Conservation (phyloP, 64 coral and sea anemone species). For the Pachyseris speciosa region DNA sequence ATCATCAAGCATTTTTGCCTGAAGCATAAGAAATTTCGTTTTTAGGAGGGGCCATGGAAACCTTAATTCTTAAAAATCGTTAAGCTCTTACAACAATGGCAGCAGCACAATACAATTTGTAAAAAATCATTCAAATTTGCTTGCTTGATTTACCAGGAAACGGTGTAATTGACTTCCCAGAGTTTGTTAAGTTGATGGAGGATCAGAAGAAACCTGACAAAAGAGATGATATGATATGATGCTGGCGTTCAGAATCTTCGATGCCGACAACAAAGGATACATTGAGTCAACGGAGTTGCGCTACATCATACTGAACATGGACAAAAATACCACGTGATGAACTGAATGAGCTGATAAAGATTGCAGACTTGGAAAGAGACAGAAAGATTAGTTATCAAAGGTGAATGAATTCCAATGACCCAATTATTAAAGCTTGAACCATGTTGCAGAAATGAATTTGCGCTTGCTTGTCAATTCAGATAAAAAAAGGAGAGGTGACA, state of each 20-base stretch:
- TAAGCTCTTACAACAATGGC: too few species aligned
- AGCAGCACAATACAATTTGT: not conserved
- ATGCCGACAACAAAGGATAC: conserved; percentile 86
- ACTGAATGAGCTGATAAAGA: conserved; percentile 72
- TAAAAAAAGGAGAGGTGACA: too few species aligned
- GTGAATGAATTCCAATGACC: too few species aligned
- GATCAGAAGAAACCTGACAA: conserved; percentile 76
- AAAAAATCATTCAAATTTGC: not conserved
- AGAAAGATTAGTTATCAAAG: conserved; percentile 85
- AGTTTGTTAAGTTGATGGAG: conserved; percentile 94
- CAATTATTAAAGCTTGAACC: too few species aligned
- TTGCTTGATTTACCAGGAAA: not conserved
- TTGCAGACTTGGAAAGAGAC: conserved; percentile 67
- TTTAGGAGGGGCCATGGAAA: too few species aligned
- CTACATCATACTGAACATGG: conserved; percentile 72
- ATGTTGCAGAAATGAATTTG: too few species aligned
- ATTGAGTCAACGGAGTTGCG: conserved; percentile 89
- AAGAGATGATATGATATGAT: conserved; percentile 74
- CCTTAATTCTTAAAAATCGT: too few species aligned
- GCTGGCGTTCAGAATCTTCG: conserved; percentile 84
- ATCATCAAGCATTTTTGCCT: too few species aligned
- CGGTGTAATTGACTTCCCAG: conserved; percentile 68
- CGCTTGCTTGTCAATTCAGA: too few species aligned
- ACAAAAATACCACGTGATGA: conserved; percentile 81
- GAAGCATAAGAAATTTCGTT: too few species aligned